Evolutionary conservation across 2,888 invertebrate species (phyloP), one percentile per base, ranked within the genome.

Genomic region (Dasysyrphus tricinctus): DNA sequence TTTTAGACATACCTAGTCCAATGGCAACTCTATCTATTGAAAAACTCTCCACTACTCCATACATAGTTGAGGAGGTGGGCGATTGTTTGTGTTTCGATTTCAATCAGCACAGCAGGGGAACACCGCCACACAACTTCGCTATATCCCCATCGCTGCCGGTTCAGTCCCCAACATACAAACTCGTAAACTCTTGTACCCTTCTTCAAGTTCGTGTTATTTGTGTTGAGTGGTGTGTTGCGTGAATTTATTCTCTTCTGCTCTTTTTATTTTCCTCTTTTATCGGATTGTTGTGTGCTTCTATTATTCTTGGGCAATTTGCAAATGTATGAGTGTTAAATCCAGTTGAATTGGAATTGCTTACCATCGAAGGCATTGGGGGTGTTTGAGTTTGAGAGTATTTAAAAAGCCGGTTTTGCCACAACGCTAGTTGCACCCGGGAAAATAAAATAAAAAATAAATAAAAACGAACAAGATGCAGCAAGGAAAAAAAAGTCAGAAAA

Each of bases 351-450:
- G 51, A 85, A 78, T 81, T 61, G 86, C 75, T 59, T 19, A 80
- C 85, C 80, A 74, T 80, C 74, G 69, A 77, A 80, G 77, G 77
- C 69, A 80, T 86, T 81, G 86, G 86, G 86, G 86, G 86, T 86
- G 86, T 86, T 81, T 65, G 65, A 34, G 49, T 44, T 67, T 32
- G 75, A 78, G 86, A 78, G 86, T 86, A 81, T 78, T 86, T 78
- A 72, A 86, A 86, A 86, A 86, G 86, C 86, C 86, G 81, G 86
- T 86, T 86, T 86, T 75, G 81, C 70, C 67, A 70, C 81, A 81
- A 78, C 42, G 70, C 56, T 34, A 85, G 73, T 76, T 84, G 77
- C 77, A 80, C 65, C 67, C 77, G 72, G 54, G 65, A 79, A 74
- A 73, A 54, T 44, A 80, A 34, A 63, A 56, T 14, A 3, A 63